These are phyloP conservation scores for Cryptocephalus primarius DNA, from an alignment of 2,888 invertebrate genomes.

Conservation along the genomic window DNA sequence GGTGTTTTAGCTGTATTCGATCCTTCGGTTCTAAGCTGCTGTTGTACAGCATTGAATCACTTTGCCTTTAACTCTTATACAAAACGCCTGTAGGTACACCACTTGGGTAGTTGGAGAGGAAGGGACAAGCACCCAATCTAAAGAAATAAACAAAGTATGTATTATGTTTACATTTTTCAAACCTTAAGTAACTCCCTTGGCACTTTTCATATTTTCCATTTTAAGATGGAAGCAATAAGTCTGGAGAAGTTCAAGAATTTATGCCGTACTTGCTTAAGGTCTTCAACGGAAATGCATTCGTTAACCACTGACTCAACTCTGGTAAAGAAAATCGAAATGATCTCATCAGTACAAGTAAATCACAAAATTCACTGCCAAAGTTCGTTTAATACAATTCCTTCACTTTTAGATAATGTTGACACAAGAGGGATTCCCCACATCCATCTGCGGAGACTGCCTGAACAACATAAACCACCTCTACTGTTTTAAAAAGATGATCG, in stretches of 20 bases:
- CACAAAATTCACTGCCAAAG: background rate
- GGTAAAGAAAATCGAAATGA: slow-evolving; percentile 21
- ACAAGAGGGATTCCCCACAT: slow-evolving; percentile 15
- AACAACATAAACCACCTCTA: slow-evolving; percentile 22
- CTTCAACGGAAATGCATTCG: slow-evolving; percentile 10
- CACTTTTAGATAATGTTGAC: slow-evolving; percentile 13
- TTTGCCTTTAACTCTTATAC: too few relatives aligned
- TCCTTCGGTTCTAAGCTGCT: too few relatives aligned
- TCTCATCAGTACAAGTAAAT: slow-evolving; percentile 22
- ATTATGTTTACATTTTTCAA: too few relatives aligned
- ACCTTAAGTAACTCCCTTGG: too few relatives aligned
- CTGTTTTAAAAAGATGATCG: slow-evolving; percentile 24
- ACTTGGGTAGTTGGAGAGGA: too few relatives aligned
- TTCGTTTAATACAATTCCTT: background rate
- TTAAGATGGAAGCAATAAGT: too few relatives aligned
- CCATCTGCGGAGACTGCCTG: slow-evolving; percentile 24
- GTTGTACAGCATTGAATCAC: too few relatives aligned
- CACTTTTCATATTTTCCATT: too few relatives aligned
- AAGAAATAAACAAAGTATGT: too few relatives aligned
- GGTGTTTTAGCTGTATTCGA: too few relatives aligned
- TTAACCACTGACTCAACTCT: slow-evolving; percentile 15
- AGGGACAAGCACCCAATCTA: too few relatives aligned
- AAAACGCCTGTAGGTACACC: too few relatives aligned
- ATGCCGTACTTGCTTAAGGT: slow-evolving; percentile 22
- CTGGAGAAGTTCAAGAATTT: slow-evolving; percentile 11